Percentiles rank a stretch among this genome's conserved stretches.
These are phyloP conservation scores for Dendrolimus kikuchii DNA, from an alignment of 1,140 invertebrate species.

Conservation along the genomic window DNA sequence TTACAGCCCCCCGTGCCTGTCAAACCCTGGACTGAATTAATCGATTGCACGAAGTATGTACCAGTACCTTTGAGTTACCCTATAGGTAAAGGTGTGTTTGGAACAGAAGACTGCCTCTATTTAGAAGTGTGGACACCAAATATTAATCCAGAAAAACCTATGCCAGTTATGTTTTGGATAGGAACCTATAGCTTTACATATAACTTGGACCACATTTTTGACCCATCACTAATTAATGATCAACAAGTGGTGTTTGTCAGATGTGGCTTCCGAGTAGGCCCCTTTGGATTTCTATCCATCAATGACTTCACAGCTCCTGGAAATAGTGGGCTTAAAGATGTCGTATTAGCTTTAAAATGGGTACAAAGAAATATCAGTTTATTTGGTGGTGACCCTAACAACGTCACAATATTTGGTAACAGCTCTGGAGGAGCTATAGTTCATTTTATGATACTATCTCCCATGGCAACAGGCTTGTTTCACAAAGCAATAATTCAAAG, in stretches of 20 bases:
- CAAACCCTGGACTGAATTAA: constrained; percentile 35
- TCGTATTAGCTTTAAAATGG: constrained; percentile 75
- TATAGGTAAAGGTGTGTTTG: constrained; percentile 20
- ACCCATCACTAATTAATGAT: constrained; percentile 36
- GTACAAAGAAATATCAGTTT: constrained; percentile 73
- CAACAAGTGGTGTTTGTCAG: constrained; percentile 49
- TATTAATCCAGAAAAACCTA: constrained; percentile 32
- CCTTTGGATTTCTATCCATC: constrained; percentile 55
- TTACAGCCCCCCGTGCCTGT: constrained; percentile 44
- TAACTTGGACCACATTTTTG: constrained; percentile 29
- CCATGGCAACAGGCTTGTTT: constrained; percentile 73
- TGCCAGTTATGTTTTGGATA: constrained; percentile 63
- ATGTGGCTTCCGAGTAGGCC: constrained; percentile 48
- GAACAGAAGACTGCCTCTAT: constrained; percentile 56
- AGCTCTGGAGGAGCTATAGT: constrained; percentile 73
- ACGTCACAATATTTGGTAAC: constrained; percentile 76
- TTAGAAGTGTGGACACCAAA: constrained; percentile 42
- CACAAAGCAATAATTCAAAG: constrained; percentile 66
- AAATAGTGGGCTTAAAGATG: constrained; percentile 77
- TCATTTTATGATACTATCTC: constrained; percentile 69
- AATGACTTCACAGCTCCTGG: constrained; percentile 65
- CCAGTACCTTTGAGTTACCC: constrained; percentile 20
- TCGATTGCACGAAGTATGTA: constrained; percentile 42
- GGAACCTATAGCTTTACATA: constrained; percentile 35
- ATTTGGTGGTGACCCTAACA: constrained; percentile 75